These are phyloP conservation scores for Corythornis vintsioides DNA, from an alignment of 2,113 vertebrate genomes.

Conservation along the genomic window DNA sequence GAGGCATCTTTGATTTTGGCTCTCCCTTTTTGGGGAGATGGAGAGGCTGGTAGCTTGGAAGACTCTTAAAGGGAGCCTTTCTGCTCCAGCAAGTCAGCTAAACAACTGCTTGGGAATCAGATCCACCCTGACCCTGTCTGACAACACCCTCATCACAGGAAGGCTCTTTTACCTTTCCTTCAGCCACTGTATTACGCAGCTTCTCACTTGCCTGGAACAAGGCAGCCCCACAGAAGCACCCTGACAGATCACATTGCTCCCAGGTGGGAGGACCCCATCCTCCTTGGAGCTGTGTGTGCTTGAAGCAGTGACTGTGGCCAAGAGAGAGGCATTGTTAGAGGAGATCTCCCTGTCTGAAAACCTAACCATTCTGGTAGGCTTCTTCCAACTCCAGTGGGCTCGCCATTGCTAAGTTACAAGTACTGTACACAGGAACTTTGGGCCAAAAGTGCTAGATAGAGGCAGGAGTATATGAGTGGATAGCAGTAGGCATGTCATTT, in stretches of 20 bases:
- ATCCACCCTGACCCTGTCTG: neutral
- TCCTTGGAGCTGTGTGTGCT: neutral
- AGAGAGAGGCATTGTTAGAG: neutral
- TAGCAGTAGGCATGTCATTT: neutral
- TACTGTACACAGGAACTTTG: neutral
- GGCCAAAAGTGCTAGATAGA: neutral
- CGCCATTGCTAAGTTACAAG: neutral
- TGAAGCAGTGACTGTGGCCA: neutral
- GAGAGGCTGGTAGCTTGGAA: neutral
- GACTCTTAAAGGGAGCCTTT: neutral
- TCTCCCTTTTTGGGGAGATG: neutral
- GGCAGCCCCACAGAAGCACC: neutral
- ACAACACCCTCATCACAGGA: neutral
- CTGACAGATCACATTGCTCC: neutral
- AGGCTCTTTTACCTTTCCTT: neutral
- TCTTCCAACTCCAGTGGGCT: neutral
- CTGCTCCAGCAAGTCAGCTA: neutral
- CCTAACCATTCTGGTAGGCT: neutral
- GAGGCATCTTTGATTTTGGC: neutral
- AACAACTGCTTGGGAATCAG: neutral
- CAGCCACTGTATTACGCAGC: neutral
- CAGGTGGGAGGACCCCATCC: neutral
- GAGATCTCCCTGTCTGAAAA: neutral
- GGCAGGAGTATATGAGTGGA: conserved; percentile 2
- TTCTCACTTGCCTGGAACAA: neutral